phyloP scores from a whole-genome alignment of 2,888 invertebrate species.

The Steinernema carpocapsae region DNA sequence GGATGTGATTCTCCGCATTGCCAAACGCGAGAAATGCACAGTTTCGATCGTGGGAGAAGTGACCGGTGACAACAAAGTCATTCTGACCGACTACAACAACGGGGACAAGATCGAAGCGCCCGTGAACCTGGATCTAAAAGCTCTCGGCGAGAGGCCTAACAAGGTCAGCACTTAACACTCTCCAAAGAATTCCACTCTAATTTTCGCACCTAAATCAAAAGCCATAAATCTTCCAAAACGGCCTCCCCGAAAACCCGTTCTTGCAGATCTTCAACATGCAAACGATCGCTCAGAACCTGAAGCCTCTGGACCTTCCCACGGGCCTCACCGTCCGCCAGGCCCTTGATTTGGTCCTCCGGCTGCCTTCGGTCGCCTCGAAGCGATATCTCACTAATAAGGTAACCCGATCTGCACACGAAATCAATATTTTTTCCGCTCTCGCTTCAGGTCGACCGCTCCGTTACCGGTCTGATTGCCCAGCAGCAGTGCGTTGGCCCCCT shows the following conservation, averaged over 20 bases:
- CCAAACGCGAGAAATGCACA: constrained; percentile 86
- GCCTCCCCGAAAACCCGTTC: not conserved
- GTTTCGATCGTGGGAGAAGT: constrained; percentile 90
- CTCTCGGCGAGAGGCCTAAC: constrained; percentile 54
- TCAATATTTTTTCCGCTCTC: not conserved
- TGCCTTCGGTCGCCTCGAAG: constrained; percentile 92
- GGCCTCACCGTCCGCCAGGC: constrained; percentile 76
- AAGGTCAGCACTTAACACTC: constrained; percentile 71
- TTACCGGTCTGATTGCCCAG: constrained; percentile 91
- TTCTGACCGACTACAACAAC: constrained; percentile 75
- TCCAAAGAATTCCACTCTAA: too few relatives aligned
- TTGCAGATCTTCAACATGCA: constrained; percentile 32
- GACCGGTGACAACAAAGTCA: constrained; percentile 76
- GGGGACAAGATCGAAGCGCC: constrained; percentile 39
- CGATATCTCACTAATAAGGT: constrained; percentile 71
- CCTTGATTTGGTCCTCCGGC: constrained; percentile 79
- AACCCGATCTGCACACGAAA: constrained; percentile 2
- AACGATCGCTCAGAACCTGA: not conserved
- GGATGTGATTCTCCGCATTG: constrained; percentile 77
- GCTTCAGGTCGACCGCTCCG: constrained; percentile 77
- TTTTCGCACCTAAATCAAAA: too few relatives aligned
- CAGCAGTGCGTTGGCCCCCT: constrained; percentile 97
- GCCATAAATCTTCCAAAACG: too few relatives aligned
- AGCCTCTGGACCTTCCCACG: constrained; percentile 72
- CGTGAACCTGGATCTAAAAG: constrained; percentile 54